A percentile compares a stretch with the other conserved stretches of the same genome.
Evolutionary conservation across 2,797 vertebrate species (phyloP).

Genomic region (Neosilurus hyrtlii): DNA sequence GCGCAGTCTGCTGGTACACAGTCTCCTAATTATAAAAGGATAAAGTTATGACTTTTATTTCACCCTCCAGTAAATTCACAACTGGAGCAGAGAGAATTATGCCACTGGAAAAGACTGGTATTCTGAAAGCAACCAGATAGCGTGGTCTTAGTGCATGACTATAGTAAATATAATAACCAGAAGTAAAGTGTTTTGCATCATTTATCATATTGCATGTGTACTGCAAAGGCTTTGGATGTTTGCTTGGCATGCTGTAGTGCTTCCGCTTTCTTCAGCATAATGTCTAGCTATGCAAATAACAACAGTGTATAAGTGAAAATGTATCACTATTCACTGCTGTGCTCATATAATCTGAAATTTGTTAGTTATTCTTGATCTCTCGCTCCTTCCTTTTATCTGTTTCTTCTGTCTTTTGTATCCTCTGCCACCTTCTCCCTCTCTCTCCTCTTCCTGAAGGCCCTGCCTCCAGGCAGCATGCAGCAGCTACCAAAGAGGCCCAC

Average conservation of each 20-base stretch:
- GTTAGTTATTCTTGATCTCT: neutral
- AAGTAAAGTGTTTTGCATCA: neutral
- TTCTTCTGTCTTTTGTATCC: neutral
- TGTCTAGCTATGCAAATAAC: slow-evolving; percentile 3
- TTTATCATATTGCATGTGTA: slow-evolving; percentile 4
- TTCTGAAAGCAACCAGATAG: neutral
- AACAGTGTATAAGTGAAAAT: neutral
- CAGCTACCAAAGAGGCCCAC: slow-evolving; percentile 91
- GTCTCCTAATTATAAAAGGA: slow-evolving; percentile 14
- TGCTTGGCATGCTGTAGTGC: neutral
- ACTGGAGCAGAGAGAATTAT: neutral
- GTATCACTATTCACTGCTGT: neutral
- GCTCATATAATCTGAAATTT: neutral
- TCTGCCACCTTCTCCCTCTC: slow-evolving; percentile 2
- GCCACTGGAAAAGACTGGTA: neutral
- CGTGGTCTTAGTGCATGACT: neutral
- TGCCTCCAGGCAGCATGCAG: slow-evolving; percentile 86
- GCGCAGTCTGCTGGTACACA: slow-evolving; percentile 7
- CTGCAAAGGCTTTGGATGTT: slow-evolving; percentile 7
- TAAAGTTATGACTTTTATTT: slow-evolving; percentile 17
- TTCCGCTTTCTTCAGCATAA: slow-evolving; percentile 2
- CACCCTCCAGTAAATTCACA: neutral
- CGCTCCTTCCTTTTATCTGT: neutral
- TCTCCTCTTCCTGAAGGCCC: slow-evolving; percentile 69
- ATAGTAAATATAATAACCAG: neutral